phyloP scores from a whole-genome alignment of 2,113 vertebrate species.

The Phyllostomus discolor region DNA sequence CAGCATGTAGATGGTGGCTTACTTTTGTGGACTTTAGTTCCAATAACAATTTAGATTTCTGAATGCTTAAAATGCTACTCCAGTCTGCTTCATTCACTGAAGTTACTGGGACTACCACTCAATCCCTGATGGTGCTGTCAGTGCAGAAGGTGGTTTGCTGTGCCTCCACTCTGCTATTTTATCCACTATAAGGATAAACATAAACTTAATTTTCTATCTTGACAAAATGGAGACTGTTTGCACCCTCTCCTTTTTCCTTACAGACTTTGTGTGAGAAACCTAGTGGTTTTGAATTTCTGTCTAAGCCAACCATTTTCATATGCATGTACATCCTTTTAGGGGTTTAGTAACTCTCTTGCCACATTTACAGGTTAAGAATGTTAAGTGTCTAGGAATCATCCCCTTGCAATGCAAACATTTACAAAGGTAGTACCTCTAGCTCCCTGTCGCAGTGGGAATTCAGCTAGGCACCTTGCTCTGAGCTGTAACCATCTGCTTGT shows the following conservation, averaged over 20 bases:
- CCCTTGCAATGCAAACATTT: not conserved
- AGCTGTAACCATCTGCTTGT: not conserved
- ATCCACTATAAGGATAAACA: not conserved
- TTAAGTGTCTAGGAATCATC: not conserved
- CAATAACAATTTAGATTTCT: not conserved
- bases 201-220: slow-evolving; percentile 19
- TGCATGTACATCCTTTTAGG: not conserved
- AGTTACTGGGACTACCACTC: not conserved
- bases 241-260: not conserved
- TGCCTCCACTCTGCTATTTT: not conserved
- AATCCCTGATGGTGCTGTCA: not conserved
- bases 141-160: not conserved
- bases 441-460: not conserved
- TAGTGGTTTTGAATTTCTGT: not conserved
- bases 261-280: not conserved
- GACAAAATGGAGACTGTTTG: not conserved
- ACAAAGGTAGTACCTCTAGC: not conserved
- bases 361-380: not conserved
- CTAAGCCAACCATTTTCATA: not conserved
- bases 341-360: not conserved
- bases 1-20: not conserved
- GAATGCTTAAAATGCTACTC: not conserved
- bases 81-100: not conserved
- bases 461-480: not conserved
- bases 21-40: not conserved